Conservation (phyloP, 2,888 invertebrate species). For the Hirtodrosophila confusa region DNA sequence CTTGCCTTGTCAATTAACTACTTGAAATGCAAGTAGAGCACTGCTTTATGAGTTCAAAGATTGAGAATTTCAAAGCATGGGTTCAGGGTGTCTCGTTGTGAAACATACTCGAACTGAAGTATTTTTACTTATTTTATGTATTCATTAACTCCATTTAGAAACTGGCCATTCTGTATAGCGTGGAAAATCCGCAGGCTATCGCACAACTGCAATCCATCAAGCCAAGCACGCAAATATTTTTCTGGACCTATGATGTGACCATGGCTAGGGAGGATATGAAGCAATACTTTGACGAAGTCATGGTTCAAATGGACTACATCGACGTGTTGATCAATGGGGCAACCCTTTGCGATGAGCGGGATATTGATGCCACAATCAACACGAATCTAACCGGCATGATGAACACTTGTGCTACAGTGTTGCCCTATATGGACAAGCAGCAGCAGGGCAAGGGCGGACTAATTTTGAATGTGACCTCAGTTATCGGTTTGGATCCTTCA, state of each 20-base stretch:
- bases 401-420: slow-evolving; percentile 75
- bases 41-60: no score
- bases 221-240: slow-evolving; percentile 64
- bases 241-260: slow-evolving; percentile 75
- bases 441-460: slow-evolving; percentile 83
- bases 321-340: slow-evolving; percentile 78
- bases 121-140: no score
- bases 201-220: slow-evolving; percentile 63
- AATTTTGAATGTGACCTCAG: slow-evolving; percentile 83
- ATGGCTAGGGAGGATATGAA: slow-evolving; percentile 75
- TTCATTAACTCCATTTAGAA: slow-evolving; percentile 57
- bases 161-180: slow-evolving; percentile 71
- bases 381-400: slow-evolving; percentile 76
- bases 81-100: no score
- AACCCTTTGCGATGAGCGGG: slow-evolving; percentile 67
- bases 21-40: no score
- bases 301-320: slow-evolving; percentile 75
- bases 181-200: slow-evolving; percentile 64
- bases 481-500: slow-evolving; percentile 75
- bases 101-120: no score
- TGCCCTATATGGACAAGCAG: slow-evolving; percentile 83
- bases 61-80: no score
- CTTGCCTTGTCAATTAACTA: no score
- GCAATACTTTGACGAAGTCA: slow-evolving; percentile 72
- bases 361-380: slow-evolving; percentile 69